These are phyloP conservation scores for Channa maculata DNA, from an alignment of 2,113 vertebrate species.

Conservation along the genomic window DNA sequence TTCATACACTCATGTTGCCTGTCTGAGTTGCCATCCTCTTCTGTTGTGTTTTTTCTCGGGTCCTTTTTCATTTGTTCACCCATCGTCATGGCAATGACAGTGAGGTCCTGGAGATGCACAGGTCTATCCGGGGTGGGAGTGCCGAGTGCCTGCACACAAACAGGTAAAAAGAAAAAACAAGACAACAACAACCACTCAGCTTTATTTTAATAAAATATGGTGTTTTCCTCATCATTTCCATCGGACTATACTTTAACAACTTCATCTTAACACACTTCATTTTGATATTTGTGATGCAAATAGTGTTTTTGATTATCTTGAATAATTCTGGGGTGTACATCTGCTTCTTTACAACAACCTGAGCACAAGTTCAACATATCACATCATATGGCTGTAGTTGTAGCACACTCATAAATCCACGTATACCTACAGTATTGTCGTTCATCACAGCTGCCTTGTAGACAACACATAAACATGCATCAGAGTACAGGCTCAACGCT, in stretches of 20 bases:
- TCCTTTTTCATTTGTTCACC: slow-evolving; percentile 87
- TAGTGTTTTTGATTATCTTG: slow-evolving; percentile 2
- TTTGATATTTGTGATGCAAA: slow-evolving; percentile 11
- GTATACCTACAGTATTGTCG: slow-evolving; percentile 5
- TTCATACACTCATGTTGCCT: slow-evolving; percentile 82
- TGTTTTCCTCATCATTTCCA: slow-evolving; percentile 47
- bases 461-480: slow-evolving; percentile 4
- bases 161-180: slow-evolving; percentile 89
- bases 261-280: slow-evolving; percentile 57
- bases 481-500: slow-evolving; percentile 7
- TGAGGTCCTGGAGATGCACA: slow-evolving; percentile 98
- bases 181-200: slow-evolving; percentile 38
- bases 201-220: slow-evolving; percentile 38
- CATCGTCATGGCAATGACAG: slow-evolving; percentile 94
- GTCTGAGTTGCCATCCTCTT: slow-evolving; percentile 84
- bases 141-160: slow-evolving; percentile 99
- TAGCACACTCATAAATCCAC: slow-evolving; percentile 16
- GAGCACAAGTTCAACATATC: slow-evolving; percentile 14
- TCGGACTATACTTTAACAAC: slow-evolving; percentile 55
- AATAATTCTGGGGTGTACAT: slow-evolving; percentile 10
- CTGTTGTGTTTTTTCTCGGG: slow-evolving; percentile 80
- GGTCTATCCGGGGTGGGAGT: slow-evolving; percentile 98
- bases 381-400: neutral
- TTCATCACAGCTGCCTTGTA: neutral
- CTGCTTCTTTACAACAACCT: slow-evolving; percentile 40